Base-by-base conservation (phyloP, 2,113 vertebrate species). In the Siniperca chuatsi region DNA sequence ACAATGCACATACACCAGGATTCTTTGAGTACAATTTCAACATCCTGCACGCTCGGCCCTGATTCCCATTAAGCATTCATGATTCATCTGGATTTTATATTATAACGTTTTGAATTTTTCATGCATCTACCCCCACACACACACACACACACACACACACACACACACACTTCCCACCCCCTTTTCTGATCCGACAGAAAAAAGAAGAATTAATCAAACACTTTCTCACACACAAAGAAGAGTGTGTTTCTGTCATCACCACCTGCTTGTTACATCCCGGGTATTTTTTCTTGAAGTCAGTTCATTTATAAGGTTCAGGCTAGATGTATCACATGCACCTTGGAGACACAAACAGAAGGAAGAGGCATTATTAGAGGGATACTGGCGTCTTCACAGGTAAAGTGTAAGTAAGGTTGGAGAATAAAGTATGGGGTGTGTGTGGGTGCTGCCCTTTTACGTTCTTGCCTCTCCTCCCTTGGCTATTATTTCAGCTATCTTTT, bases 51-150 rank as follows among this genome's bases (percentile, higher is more conserved):
- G 67, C 90, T 82, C 67, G 44, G 78, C 90, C 88, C 79, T 87
- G 92, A 90, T 92, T 92, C 86, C 80, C 92, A 96, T 96, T 94
- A 96, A 94, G 90, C 87, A 96, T 96, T 96, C 89, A 94, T 96
- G 93, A 95, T 92, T 95, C 93, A 96, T 96, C 94, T 94, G 90
- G 93, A 95, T 95, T 94, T 94, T 84, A 90, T 95, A 95, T 95
- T 95, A 96, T 94, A 95, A 94, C 84, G 87, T 85, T 93, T 75
- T 96, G 90, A 95, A 95, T 96, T 95, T 95, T 96, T 95, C 85
- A 96, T 95, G 93, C 82, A 55, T 79, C 69, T 35, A 13, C 37
- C 55, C 75, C 81, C 82, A 4, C 16, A 29, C 40, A 4, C 16
- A 29, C 40, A 4, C 16, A 29, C 40, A 4, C 16, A 29, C 29